A percentile compares a stretch with the other conserved stretches of the same genome.
phyloP scores from a whole-genome alignment of 2,797 vertebrate species.

The Cheirogaleus major region DNA sequence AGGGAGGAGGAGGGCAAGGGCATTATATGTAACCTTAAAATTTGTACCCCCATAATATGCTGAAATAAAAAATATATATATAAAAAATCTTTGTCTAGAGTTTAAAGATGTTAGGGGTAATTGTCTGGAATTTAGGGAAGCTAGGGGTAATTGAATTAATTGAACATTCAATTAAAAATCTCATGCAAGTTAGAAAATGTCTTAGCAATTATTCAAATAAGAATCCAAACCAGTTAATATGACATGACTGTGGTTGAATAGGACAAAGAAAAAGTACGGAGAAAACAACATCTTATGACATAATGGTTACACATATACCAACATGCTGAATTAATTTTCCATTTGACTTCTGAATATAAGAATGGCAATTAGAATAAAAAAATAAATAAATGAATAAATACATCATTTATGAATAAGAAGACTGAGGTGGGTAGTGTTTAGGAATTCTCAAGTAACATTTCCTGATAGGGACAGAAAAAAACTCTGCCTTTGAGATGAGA shows the following conservation, averaged over 20 bases:
- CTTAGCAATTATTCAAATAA: slow-evolving; percentile 83
- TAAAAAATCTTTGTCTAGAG: slow-evolving; percentile 61
- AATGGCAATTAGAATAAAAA: slow-evolving; percentile 57
- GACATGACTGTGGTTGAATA: slow-evolving; percentile 77
- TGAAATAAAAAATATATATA: no score
- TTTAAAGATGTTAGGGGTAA: slow-evolving; percentile 69
- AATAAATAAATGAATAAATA: slow-evolving; percentile 34
- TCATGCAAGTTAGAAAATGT: slow-evolving; percentile 81
- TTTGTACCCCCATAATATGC: no score
- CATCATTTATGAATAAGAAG: neutral
- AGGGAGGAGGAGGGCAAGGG: no score
- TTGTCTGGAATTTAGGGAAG: slow-evolving; percentile 79
- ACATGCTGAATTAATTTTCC: slow-evolving; percentile 60
- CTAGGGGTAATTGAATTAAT: slow-evolving; percentile 82
- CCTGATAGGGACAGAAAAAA: neutral
- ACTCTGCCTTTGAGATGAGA: neutral
- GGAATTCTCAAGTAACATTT: neutral
- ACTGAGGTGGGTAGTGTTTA: neutral
- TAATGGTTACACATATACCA: slow-evolving; percentile 53
- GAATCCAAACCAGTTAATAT: slow-evolving; percentile 76
- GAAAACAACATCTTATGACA: slow-evolving; percentile 64
- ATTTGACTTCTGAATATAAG: slow-evolving; percentile 64
- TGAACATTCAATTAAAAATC: slow-evolving; percentile 83
- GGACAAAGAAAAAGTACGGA: slow-evolving; percentile 64
- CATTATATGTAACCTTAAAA: no score